Base-by-base conservation (phyloP, 2,888 invertebrate species). In the Hemistola chrysoprasaria region DNA sequence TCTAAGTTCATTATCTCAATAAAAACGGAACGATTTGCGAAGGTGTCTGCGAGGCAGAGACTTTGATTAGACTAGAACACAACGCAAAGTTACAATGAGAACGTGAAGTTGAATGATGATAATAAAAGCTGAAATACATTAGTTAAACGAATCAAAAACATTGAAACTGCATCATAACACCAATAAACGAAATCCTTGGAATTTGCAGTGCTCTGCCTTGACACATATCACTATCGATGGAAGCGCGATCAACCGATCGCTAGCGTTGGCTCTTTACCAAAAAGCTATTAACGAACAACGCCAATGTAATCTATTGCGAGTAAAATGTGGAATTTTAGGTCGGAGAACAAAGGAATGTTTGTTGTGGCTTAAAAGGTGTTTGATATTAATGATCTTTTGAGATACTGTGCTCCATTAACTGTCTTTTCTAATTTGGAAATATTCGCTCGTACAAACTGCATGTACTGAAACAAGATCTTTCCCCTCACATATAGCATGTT, bases 1-100 rank as follows among this genome's bases (percentile, higher is more conserved):
- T n/a, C n/a, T 79, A 76, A 79, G 78, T 81, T 81, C 77, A 78
- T 77, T 78, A 79, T 64, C 70, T 77, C 71, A 73, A 77, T 76
- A 62, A 70, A 38, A 43, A 67, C 64, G 50, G 56, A 66, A 62
- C 60, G 58, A 72, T 75, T 72, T 70, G 64, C 60, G 63, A 65
- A 56, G n/a, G n/a, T 51, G 59, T 56, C 56, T 29, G 27, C 22
- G 29, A 59, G 56, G 29, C 23, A 47, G 52, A 59, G 67, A 64
- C 69, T 67, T 56, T 56, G 56, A 53, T 54, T 56, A 10, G 11
- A 23, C 8, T 22, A 23, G 21, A 20, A 8, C 10, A 11, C 8
- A 22, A 22, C 9, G 25, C 8, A 4, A 25, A 11, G 22, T 23
- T 23, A 39, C 22, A 42, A 48, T 41, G 28, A 5, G 37, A n/a